Evolutionary conservation across 2,888 invertebrate genomes (phyloP).

Genomic region (Taenaris catops): DNA sequence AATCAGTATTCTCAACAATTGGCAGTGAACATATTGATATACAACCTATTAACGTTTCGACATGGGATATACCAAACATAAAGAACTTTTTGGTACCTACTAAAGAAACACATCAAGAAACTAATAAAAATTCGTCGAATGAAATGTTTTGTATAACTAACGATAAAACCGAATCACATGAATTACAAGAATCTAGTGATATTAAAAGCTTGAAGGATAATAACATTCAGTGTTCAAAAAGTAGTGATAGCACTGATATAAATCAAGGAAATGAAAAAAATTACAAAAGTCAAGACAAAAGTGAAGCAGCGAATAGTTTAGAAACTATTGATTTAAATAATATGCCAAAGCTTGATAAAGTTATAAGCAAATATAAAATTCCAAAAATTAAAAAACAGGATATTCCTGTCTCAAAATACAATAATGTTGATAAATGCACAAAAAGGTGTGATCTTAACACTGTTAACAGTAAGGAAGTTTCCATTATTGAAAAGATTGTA

Average conservation of each 20-base stretch:
- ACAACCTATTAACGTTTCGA: conserved; percentile 34
- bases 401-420: background rate
- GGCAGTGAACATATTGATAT: conserved; percentile 40
- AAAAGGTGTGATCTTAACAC: background rate
- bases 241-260: background rate
- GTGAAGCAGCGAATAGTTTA: background rate
- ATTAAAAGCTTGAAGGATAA: conserved; percentile 23
- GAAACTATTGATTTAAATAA: background rate
- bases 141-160: conserved; percentile 29
- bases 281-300: conserved; percentile 2
- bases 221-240: background rate
- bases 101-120: conserved; percentile 11
- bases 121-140: conserved; percentile 31
- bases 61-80: conserved; percentile 33
- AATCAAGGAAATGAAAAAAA: conserved; percentile 1
- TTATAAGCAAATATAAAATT: conserved; percentile 29
- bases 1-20: conserved; percentile 34
- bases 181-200: background rate
- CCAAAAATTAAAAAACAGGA: conserved; percentile 29
- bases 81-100: conserved; percentile 26
- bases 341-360: background rate
- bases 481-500: background rate
- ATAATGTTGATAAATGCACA: background rate
- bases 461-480: background rate
- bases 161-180: too few species aligned